phyloP scores from a whole-genome alignment of 2,888 invertebrate genomes.

The Teleogryllus oceanicus region DNA sequence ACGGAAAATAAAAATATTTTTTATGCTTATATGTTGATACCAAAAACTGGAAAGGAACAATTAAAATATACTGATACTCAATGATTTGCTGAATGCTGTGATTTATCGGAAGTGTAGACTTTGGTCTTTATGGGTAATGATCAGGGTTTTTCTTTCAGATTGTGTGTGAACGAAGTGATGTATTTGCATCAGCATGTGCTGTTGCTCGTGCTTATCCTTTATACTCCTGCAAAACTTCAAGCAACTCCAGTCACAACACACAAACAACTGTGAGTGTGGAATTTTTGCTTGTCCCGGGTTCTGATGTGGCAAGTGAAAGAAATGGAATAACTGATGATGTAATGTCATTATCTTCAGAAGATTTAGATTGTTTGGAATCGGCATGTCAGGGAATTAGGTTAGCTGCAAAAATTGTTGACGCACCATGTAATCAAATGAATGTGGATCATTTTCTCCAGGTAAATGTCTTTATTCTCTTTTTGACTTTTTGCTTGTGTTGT shows the following conservation, averaged over 20 bases:
- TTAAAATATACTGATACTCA: no score
- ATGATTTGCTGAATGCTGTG: no score
- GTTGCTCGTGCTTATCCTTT: constrained; percentile 77
- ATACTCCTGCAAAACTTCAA: constrained; percentile 57
- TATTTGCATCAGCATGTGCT: constrained; percentile 75
- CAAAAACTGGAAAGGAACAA: no score
- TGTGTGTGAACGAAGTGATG: constrained; percentile 72
- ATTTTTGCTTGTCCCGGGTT: constrained; percentile 49
- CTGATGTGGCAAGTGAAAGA: constrained; percentile 33
- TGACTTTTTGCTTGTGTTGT: background rate
- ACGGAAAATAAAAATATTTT: no score
- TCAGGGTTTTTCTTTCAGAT: constrained; percentile 51
- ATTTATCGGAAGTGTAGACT: no score
- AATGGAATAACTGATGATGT: constrained; percentile 39
- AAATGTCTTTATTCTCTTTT: constrained; percentile 35
- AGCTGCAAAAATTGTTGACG: constrained; percentile 78
- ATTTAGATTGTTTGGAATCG: constrained; percentile 55
- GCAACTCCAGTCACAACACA: constrained; percentile 39
- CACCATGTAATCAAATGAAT: constrained; percentile 80
- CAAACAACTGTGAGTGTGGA: constrained; percentile 53
- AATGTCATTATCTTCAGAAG: constrained; percentile 49
- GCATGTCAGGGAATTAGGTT: constrained; percentile 64
- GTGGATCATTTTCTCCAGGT: constrained; percentile 75
- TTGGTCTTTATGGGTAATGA: no score
- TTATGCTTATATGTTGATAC: no score